Evolutionary conservation across 2,113 vertebrate species (phyloP).

Genomic region (Cryptoleucopteryx plumbea): DNA sequence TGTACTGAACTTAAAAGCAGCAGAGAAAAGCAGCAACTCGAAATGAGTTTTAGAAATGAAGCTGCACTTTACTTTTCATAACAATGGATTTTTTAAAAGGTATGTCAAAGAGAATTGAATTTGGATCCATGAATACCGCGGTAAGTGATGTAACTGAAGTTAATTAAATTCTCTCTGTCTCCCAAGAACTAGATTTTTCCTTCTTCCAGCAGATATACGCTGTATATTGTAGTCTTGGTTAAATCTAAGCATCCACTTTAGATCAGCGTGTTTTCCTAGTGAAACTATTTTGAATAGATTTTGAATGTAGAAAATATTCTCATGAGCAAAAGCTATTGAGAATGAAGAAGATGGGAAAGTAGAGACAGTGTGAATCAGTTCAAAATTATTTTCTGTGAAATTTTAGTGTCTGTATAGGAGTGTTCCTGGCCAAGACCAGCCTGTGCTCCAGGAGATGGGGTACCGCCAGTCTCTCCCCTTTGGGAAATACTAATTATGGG

Average conservation of each 20-base stretch:
- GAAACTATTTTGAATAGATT: neutral
- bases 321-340: neutral
- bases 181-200: neutral
- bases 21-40: neutral
- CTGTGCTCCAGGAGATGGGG: neutral
- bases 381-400: neutral
- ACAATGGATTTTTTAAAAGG: constrained; percentile 1
- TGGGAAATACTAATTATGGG: neutral
- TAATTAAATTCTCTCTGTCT: neutral
- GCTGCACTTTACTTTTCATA: neutral
- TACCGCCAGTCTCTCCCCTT: neutral
- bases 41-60: neutral
- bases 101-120: constrained; percentile 1
- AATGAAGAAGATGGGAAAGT: neutral
- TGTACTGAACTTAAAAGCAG: neutral
- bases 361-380: neutral
- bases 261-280: neutral
- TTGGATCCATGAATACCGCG: neutral
- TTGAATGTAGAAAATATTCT: neutral
- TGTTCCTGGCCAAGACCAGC: neutral
- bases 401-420: neutral
- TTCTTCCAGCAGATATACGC: neutral
- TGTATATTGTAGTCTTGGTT: neutral
- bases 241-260: neutral
- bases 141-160: neutral